A percentile compares a stretch with the other conserved stretches of the same genome.
These are phyloP conservation scores for Oikopleura dioica DNA, from an alignment of 23 tunicate species.

Conservation along the genomic window DNA sequence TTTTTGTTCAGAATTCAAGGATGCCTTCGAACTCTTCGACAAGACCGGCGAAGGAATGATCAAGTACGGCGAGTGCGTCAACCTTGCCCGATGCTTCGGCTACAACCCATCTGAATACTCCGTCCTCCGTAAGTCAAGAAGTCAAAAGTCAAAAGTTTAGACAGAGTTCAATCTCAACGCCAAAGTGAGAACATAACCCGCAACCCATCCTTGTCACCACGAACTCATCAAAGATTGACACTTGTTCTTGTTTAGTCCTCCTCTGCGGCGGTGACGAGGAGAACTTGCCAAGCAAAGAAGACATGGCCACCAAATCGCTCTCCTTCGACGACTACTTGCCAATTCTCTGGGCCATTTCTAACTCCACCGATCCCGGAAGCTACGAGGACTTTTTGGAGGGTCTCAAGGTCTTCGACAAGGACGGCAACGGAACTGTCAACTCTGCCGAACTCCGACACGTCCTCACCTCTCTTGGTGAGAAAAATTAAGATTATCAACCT, in stretches of 20 bases:
- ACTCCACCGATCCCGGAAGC: neutral
- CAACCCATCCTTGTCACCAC: no score
- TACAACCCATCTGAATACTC: slow-evolving; percentile 4
- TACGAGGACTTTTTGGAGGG: slow-evolving; percentile 6
- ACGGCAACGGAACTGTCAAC: neutral
- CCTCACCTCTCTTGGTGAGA: neutral
- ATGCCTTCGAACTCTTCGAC: slow-evolving; percentile 9
- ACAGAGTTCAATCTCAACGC: no score
- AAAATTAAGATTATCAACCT: no score
- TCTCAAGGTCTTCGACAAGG: slow-evolving; percentile 12
- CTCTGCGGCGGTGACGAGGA: slow-evolving; percentile 9
- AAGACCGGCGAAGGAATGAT: neutral
- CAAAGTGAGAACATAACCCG: no score
- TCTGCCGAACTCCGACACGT: slow-evolving; percentile 8
- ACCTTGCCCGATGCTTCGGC: slow-evolving; percentile 3
- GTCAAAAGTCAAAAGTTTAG: no score
- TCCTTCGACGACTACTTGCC: slow-evolving; percentile 10
- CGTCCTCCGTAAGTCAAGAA: neutral
- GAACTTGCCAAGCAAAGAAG: neutral
- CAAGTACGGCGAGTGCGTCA: neutral
- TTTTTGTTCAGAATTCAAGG: slow-evolving; percentile 14
- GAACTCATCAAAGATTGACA: no score
- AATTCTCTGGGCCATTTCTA: slow-evolving; percentile 9
- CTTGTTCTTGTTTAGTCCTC: slow-evolving; percentile 8
- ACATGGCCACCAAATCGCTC: neutral